phyloP scores from a whole-genome alignment of 1,140 invertebrate genomes.

The Orussus abietinus region DNA sequence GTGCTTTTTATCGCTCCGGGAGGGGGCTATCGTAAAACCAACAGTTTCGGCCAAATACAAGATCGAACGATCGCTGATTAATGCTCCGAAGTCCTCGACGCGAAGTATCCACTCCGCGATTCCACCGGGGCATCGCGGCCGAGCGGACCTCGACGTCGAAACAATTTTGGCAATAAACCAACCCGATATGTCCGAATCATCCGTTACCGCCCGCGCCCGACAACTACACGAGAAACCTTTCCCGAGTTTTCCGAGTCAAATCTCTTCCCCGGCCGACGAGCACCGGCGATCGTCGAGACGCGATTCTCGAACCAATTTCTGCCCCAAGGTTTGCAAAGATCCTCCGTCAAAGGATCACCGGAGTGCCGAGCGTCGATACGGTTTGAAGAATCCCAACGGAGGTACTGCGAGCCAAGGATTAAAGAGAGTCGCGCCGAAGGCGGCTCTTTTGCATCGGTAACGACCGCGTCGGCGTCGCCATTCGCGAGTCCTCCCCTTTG shows the following conservation, averaged over 20 bases:
- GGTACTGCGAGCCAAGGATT: too few relatives aligned
- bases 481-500: too few relatives aligned
- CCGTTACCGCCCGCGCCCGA: conserved; percentile 2
- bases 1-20: conserved; percentile 2
- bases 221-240: not conserved
- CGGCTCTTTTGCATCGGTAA: too few relatives aligned
- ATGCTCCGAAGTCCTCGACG: not conserved
- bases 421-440: too few relatives aligned
- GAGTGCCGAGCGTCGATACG: too few relatives aligned
- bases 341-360: too few relatives aligned
- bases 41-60: not conserved
- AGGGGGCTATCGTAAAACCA: not conserved
- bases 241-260: too few relatives aligned
- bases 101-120: not conserved
- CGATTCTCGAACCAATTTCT: too few relatives aligned
- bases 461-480: too few relatives aligned
- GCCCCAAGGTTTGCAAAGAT: too few relatives aligned
- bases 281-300: conserved; percentile 1
- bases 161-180: conserved; percentile 13
- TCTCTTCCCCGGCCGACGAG: too few relatives aligned
- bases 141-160: not conserved
- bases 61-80: not conserved
- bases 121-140: not conserved
- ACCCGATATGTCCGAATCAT: conserved; percentile 6
- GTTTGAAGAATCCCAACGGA: too few relatives aligned